Conservation (phyloP, 2,888 invertebrate species). For the Heteromurus nitidus region DNA sequence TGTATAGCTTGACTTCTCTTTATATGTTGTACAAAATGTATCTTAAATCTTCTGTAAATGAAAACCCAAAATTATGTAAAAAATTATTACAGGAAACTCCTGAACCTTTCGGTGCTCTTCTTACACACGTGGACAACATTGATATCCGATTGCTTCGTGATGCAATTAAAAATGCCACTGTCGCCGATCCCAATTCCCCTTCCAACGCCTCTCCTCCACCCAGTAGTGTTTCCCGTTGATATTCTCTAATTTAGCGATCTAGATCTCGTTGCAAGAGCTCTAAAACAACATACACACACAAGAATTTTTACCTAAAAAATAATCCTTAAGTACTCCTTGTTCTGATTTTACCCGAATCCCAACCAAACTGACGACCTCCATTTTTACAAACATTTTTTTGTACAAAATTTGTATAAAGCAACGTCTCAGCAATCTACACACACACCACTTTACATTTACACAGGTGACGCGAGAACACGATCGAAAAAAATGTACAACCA, state of each 20-base stretch:
- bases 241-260: background rate
- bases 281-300: too few relatives aligned
- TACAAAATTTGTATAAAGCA: constrained; percentile 44
- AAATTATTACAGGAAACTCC: constrained; percentile 34
- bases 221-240: constrained; percentile 38
- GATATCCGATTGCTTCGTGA: constrained; percentile 64
- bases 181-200: constrained; percentile 2
- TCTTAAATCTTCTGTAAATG: background rate
- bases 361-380: background rate
- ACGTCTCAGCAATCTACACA: constrained; percentile 1
- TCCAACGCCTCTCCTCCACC: background rate
- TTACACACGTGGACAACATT: constrained; percentile 67
- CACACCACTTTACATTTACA: background rate
- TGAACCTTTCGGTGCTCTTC: constrained; percentile 41
- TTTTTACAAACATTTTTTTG: constrained; percentile 2
- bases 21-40: background rate
- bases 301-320: too few relatives aligned
- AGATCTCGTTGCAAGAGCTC: constrained; percentile 23
- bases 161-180: constrained; percentile 48
- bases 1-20: background rate
- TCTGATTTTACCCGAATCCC: background rate
- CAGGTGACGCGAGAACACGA: background rate
- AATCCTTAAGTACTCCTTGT: background rate
- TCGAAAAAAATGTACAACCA: background rate
- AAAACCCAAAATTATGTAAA: constrained; percentile 15